Conservation (phyloP, 2,888 invertebrate species). For the Rhopalosiphum nymphaeae region DNA sequence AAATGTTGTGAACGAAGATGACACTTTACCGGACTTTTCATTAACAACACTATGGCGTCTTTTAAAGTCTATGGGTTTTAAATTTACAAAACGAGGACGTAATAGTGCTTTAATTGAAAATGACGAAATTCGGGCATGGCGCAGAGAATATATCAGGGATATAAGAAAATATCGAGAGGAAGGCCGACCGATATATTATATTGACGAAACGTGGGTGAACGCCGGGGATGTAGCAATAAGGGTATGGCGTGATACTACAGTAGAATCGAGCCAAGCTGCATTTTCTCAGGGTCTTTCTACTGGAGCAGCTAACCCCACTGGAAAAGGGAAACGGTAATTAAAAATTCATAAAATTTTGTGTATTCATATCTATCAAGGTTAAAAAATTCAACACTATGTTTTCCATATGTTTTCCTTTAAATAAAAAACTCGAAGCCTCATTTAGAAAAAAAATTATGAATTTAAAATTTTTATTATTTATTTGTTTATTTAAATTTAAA, state of each 20-base stretch:
- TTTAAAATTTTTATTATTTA: too few species aligned
- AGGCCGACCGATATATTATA: background rate
- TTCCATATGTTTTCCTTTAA: too few species aligned
- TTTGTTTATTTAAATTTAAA: too few species aligned
- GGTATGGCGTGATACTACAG: background rate
- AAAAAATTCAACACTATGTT: too few species aligned
- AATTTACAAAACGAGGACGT: background rate
- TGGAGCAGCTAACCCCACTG: background rate
- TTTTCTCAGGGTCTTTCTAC: background rate
- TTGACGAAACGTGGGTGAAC: background rate
- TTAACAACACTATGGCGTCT: background rate
- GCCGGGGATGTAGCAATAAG: background rate
- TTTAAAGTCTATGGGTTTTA: background rate
- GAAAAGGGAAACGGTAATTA: background rate
- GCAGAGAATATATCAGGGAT: background rate
- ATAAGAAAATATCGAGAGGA: background rate
- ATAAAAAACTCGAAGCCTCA: too few species aligned
- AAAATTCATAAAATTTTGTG: too few species aligned
- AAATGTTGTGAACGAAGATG: too few species aligned
- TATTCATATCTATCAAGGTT: too few species aligned
- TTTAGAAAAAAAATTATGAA: too few species aligned
- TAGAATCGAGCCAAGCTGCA: background rate
- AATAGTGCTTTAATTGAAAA: too few species aligned
- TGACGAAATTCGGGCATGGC: background rate
- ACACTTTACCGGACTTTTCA: too few species aligned